Conservation (phyloP, 1,140 invertebrate species). For the Amphibalanus amphitrite region DNA sequence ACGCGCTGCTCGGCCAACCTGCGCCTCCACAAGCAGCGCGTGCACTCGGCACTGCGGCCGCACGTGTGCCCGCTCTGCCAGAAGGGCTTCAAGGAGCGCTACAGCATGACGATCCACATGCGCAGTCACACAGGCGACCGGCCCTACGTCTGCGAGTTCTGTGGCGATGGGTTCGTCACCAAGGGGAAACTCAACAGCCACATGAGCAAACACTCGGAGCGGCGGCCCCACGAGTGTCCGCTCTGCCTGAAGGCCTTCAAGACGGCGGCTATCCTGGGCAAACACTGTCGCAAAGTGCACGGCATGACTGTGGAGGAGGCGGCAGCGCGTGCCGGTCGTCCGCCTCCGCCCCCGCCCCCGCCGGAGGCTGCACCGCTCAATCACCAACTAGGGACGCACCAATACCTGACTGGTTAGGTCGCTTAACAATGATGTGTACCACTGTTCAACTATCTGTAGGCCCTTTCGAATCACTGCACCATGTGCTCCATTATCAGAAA, state of each 20-base stretch:
- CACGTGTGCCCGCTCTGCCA: not conserved
- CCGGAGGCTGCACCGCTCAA: too few species aligned
- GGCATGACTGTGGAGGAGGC: not conserved
- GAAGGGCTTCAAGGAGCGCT: not conserved
- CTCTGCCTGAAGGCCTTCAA: not conserved
- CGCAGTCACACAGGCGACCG: slow-evolving; percentile 35
- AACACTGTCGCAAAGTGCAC: not conserved
- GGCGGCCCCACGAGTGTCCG: not conserved
- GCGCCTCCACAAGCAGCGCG: not conserved
- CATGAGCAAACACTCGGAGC: not conserved
- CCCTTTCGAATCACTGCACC: too few species aligned
- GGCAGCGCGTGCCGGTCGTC: too few species aligned
- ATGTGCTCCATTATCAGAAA: too few species aligned
- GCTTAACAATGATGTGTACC: too few species aligned
- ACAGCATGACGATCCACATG: slow-evolving; percentile 30
- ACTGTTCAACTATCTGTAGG: too few species aligned
- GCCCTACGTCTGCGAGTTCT: slow-evolving; percentile 36
- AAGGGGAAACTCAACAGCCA: slow-evolving; percentile 18
- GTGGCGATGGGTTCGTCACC: slow-evolving; percentile 37
- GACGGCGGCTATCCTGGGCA: not conserved
- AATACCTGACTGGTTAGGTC: too few species aligned
- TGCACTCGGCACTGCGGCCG: not conserved
- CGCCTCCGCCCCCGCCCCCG: too few species aligned
- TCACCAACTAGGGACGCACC: too few species aligned
- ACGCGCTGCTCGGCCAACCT: not conserved